Evolutionary conservation across 2,888 invertebrate species (phyloP).

Genomic region (Caenorhabditis doughertyi): DNA sequence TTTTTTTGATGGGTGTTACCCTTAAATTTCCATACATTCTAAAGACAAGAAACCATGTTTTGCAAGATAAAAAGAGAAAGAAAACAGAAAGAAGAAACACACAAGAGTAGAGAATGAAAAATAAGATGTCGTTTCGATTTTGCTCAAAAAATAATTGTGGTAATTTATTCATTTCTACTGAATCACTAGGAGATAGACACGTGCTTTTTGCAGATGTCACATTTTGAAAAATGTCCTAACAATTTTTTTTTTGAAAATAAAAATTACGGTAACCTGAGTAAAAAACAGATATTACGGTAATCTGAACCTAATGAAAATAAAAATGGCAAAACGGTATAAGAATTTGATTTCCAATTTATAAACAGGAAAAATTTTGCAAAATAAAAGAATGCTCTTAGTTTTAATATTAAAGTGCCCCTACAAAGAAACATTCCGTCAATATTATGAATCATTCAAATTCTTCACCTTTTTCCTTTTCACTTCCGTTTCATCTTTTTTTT

Average conservation of each 20-base stretch:
- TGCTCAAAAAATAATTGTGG: slow-evolving; percentile 8
- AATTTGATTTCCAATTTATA: too few relatives aligned
- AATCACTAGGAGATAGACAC: neutral
- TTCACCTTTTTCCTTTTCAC: neutral
- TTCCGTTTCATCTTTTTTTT: slow-evolving; percentile 6
- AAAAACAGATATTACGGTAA: too few relatives aligned
- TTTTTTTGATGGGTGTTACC: slow-evolving; percentile 1
- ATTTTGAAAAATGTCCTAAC: neutral
- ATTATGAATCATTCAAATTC: neutral
- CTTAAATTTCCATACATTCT: slow-evolving; percentile 32
- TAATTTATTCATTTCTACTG: neutral
- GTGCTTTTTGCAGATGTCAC: neutral
- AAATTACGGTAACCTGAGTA: neutral
- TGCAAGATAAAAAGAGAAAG: neutral
- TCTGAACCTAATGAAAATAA: too few relatives aligned
- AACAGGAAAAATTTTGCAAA: too few relatives aligned
- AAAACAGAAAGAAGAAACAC: slow-evolving; percentile 23
- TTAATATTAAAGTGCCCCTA: too few relatives aligned
- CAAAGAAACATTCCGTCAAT: neutral
- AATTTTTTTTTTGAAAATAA: neutral
- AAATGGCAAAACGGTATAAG: too few relatives aligned
- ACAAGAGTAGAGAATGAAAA: neutral
- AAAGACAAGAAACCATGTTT: slow-evolving; percentile 7
- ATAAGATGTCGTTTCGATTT: neutral
- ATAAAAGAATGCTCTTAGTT: too few relatives aligned